Evolutionary conservation across 1,140 invertebrate genomes (phyloP).

Genomic region (Neelides sp.): DNA sequence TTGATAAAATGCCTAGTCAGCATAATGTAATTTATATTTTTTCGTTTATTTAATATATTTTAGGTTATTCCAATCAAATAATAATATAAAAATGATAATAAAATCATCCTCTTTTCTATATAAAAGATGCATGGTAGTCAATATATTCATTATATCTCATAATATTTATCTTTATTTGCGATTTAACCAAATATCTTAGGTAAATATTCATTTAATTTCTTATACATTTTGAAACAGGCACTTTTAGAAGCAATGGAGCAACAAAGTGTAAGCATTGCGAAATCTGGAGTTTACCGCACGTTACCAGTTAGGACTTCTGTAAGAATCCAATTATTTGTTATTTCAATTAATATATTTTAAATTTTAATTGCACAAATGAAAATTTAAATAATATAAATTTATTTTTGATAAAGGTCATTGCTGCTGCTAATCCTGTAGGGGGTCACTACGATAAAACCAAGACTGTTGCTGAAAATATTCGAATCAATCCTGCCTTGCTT

Average conservation of each 20-base stretch:
- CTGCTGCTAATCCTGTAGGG: slow-evolving; percentile 78
- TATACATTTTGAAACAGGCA: too few relatives aligned
- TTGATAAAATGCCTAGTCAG: slow-evolving; percentile 77
- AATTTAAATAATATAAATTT: slow-evolving; percentile 34
- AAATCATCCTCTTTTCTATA: too few relatives aligned
- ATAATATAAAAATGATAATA: too few relatives aligned
- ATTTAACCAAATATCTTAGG: too few relatives aligned
- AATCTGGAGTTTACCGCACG: slow-evolving; percentile 66
- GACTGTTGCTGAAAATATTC: slow-evolving; percentile 79
- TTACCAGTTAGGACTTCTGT: slow-evolving; percentile 61
- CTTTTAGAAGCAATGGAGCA: slow-evolving; percentile 92
- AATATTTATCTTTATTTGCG: too few relatives aligned
- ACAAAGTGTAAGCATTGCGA: slow-evolving; percentile 76
- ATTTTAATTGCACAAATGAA: slow-evolving; percentile 5
- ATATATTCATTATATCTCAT: too few relatives aligned
- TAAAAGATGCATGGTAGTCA: too few relatives aligned
- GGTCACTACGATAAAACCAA: slow-evolving; percentile 79
- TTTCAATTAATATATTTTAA: not conserved
- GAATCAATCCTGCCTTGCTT: slow-evolving; percentile 66
- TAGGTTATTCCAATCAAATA: too few relatives aligned
- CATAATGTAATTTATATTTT: slow-evolving; percentile 44
- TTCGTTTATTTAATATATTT: too few relatives aligned
- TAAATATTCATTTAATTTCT: too few relatives aligned
- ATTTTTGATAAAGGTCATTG: slow-evolving; percentile 56
- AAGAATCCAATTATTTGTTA: not conserved